Base-by-base conservation (phyloP, 2,113 vertebrate species). In the Zapus hudsonius region DNA sequence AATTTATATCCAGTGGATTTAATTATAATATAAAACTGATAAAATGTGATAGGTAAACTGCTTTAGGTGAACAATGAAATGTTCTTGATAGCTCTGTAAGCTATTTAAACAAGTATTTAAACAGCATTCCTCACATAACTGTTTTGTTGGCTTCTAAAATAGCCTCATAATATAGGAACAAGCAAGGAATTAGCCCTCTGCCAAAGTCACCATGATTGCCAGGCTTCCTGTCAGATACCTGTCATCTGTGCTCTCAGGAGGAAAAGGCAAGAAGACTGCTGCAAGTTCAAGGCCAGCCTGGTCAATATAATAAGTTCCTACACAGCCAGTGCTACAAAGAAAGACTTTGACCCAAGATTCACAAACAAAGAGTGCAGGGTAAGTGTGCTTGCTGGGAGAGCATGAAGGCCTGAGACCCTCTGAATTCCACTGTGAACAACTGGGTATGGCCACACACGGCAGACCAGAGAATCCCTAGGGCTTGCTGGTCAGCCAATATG, bases 101-200 rank as follows among this genome's bases (percentile, higher is more conserved):
- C 66, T n/a, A n/a, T n/a, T n/a, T n/a, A n/a, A n/a, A n/a, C n/a
- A n/a, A 84, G 44, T 0, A 52, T 47, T 69, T 74, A 89, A 80
- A 70, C 22, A 85, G 23, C 2, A 74, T 2, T 16, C 33, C 36
- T 88, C 70, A 42, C 29, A 7, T 27, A 89, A 80, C 33, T 17
- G 55, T 47, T 85, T 33, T 42, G 31, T 17, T 78, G 85, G 85
- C 84, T 89, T 89, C 25, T 87, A n/a, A 86, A 88, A 93, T n/a
- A 59, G 64, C 42, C 19, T 67, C 23, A 44, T 12, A 36, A 61
- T 19, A 59, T 0, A 89, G 89, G 61, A 94, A 75, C 22, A 82
- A 76, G 69, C 3, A 40, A 22, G 3, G 63, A 38, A 70, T 36
- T 57, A 38, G 36, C 11, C 40, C 47, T 86, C 31, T 66, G 29